Conservation (phyloP, 2,888 invertebrate genomes). For the Creontiades dilutus region DNA sequence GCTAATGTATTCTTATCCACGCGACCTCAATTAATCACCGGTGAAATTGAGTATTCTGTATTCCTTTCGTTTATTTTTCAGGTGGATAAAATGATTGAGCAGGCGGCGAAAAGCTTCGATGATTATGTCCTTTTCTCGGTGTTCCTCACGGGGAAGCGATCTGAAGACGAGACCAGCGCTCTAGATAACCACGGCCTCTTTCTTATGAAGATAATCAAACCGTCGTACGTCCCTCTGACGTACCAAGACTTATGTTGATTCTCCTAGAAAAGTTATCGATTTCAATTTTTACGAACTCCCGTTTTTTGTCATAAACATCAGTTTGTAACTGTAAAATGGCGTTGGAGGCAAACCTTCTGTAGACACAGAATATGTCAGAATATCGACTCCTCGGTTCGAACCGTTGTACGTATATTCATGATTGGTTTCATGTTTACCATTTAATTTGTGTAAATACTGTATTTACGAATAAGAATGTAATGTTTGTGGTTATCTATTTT, state of each 20-base stretch:
- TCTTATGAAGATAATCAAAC: conserved; percentile 61
- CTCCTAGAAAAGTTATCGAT: background rate
- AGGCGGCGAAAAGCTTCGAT: background rate
- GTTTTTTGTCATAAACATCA: too few relatives aligned
- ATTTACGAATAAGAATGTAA: too few relatives aligned
- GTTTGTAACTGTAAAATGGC: background rate
- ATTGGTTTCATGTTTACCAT: too few relatives aligned
- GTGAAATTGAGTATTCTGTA: too few relatives aligned
- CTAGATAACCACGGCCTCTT: conserved; percentile 48
- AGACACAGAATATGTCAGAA: too few relatives aligned
- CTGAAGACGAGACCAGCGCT: background rate
- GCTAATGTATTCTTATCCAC: too few relatives aligned
- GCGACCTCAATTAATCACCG: too few relatives aligned
- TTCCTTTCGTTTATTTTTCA: background rate
- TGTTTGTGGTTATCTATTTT: too few relatives aligned
- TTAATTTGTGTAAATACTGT: too few relatives aligned
- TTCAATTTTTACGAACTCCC: conserved; percentile 3
- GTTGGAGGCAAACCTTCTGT: background rate
- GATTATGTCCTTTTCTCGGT: conserved; percentile 18
- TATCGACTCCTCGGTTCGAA: too few relatives aligned
- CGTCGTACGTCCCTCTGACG: conserved; percentile 15
- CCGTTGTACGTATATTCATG: too few relatives aligned
- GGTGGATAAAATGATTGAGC: conserved; percentile 33
- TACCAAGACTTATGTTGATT: background rate
- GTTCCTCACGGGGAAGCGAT: background rate